A percentile compares a stretch with the other conserved stretches of the same genome.
Conservation (phyloP, 2,888 invertebrate genomes). For the Scaptomyza reducta region DNA sequence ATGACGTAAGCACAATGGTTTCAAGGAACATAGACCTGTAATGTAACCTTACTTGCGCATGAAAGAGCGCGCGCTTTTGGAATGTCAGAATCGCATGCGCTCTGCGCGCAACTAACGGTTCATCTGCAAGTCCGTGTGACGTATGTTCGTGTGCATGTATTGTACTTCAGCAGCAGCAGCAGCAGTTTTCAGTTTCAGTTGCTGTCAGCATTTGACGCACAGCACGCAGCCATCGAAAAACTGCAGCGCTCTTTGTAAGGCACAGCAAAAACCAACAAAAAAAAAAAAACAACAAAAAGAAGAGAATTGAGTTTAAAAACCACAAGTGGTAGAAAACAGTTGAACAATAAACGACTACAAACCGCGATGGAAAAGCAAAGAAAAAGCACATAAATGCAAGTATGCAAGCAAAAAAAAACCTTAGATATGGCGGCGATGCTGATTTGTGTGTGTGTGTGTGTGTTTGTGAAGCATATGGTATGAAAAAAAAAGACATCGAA, state of each 20-base stretch:
- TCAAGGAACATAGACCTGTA: neutral
- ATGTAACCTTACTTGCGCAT: slow-evolving; percentile 10
- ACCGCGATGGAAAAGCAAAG: slow-evolving; percentile 24
- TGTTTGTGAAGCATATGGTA: slow-evolving; percentile 47
- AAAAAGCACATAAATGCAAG: slow-evolving; percentile 1
- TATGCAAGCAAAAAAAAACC: slow-evolving; percentile 14
- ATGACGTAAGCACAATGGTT: slow-evolving; percentile 1
- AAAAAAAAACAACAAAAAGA: slow-evolving; percentile 12
- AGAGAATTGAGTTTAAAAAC: slow-evolving; percentile 47
- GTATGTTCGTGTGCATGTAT: slow-evolving; percentile 27
- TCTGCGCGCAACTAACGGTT: slow-evolving; percentile 30
- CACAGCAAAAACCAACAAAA: too few species aligned
- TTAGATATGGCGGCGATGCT: slow-evolving; percentile 5
- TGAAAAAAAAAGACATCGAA: slow-evolving; percentile 37
- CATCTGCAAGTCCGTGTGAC: slow-evolving; percentile 30
- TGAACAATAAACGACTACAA: slow-evolving; percentile 36
- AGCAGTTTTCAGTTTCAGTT: slow-evolving; percentile 68
- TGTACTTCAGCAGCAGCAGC: slow-evolving; percentile 38
- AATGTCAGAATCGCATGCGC: slow-evolving; percentile 39
- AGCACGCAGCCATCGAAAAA: slow-evolving; percentile 30
- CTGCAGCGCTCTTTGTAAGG: slow-evolving; percentile 43
- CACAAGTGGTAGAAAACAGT: slow-evolving; percentile 65
- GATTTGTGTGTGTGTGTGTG: slow-evolving; percentile 7
- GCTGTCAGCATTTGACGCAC: slow-evolving; percentile 72
- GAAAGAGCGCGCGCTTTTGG: slow-evolving; percentile 1